Conservation (phyloP, 2,888 invertebrate genomes). For the Macrophya annulata region DNA sequence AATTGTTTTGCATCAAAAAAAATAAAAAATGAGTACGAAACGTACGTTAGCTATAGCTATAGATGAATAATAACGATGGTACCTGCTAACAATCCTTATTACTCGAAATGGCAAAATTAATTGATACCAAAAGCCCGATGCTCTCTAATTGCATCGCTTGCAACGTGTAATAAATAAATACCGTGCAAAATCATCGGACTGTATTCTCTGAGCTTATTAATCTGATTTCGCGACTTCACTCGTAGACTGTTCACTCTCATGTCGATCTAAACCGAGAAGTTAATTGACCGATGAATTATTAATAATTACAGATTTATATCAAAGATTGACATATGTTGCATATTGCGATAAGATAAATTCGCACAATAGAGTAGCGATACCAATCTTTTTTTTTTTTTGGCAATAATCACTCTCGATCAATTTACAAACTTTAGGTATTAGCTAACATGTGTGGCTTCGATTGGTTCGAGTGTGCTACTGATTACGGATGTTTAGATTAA, state of each 20-base stretch:
- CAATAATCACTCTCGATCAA: neutral
- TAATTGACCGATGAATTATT: neutral
- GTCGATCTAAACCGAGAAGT: neutral
- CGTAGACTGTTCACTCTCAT: neutral
- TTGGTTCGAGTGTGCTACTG: neutral
- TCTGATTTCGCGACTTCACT: conserved; percentile 8
- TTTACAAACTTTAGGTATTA: neutral
- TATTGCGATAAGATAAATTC: conserved; percentile 5
- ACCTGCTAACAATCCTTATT: conserved; percentile 37
- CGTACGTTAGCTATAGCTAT: conserved; percentile 1
- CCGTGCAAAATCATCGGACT: conserved; percentile 20
- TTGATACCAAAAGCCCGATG: conserved; percentile 30
- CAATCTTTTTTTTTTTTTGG: neutral
- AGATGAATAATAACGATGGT: conserved; percentile 21
- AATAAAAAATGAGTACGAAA: neutral
- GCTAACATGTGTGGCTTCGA: neutral
- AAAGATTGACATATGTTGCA: neutral
- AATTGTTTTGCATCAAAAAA: neutral
- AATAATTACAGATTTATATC: conserved; percentile 5
- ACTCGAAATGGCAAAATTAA: conserved; percentile 25
- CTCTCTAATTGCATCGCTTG: conserved; percentile 37
- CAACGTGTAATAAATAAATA: neutral
- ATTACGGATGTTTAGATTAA: neutral
- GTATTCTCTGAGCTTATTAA: neutral
- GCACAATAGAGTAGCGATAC: neutral